A percentile compares a stretch with the other conserved stretches of the same genome.
phyloP scores from a whole-genome alignment of 2,113 vertebrate genomes.

The Beaufortia kweichowensis region DNA sequence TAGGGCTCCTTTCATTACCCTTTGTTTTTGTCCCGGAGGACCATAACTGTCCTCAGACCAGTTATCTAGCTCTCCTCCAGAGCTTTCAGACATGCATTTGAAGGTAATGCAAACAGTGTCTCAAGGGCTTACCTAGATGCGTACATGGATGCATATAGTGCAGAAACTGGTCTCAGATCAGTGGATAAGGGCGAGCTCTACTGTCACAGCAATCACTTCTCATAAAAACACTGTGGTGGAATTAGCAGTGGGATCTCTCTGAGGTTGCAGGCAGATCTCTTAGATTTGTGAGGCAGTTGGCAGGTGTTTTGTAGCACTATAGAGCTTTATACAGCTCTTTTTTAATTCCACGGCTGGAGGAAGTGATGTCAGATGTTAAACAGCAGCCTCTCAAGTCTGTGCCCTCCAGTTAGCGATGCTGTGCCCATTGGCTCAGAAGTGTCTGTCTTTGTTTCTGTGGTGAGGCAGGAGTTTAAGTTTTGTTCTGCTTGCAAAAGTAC shows the following conservation, averaged over 20 bases:
- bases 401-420: neutral
- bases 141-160: neutral
- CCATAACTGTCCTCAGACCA: neutral
- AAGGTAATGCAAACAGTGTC: neutral
- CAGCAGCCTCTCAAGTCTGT: neutral
- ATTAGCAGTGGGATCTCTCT: neutral
- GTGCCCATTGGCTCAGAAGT: slow-evolving; percentile 23
- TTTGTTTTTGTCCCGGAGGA: slow-evolving; percentile 12
- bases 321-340: neutral
- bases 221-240: neutral
- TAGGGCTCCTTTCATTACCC: neutral
- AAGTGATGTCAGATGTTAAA: slow-evolving; percentile 24
- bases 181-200: neutral
- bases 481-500: neutral
- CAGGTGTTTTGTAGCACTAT: neutral
- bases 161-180: slow-evolving; percentile 12
- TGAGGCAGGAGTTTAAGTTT: neutral
- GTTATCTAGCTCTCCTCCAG: neutral
- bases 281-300: neutral
- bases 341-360: neutral
- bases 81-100: neutral
- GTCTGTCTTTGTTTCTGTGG: neutral
- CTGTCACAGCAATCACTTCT: neutral
- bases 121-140: slow-evolving; percentile 8
- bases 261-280: neutral